phyloP scores from a whole-genome alignment of 2,113 vertebrate species.

The Holacanthus passer region DNA sequence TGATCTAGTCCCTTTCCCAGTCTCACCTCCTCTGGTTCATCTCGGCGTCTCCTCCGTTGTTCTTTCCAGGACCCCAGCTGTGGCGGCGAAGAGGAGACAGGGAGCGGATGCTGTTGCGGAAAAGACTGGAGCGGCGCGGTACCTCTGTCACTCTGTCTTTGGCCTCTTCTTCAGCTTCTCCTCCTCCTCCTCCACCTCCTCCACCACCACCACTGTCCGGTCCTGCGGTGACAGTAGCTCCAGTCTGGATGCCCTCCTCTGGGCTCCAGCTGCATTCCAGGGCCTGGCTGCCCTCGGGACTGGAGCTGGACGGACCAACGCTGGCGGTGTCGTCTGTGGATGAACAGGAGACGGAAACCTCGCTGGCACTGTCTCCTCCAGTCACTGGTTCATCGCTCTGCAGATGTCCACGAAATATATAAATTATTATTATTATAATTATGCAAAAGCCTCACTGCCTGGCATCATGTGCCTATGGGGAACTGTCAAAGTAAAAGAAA shows the following conservation, averaged over 20 bases:
- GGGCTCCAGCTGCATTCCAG: slow-evolving; percentile 75
- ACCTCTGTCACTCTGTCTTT: slow-evolving; percentile 93
- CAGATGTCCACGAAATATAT: background rate
- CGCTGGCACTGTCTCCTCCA: slow-evolving; percentile 85
- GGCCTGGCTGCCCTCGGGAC: slow-evolving; percentile 82
- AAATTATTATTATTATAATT: background rate
- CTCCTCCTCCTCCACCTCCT: slow-evolving; percentile 50
- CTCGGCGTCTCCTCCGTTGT: slow-evolving; percentile 87
- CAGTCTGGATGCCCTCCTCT: slow-evolving; percentile 58
- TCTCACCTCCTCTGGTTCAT: slow-evolving; percentile 96
- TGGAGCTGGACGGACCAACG: slow-evolving; percentile 89
- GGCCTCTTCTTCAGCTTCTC: slow-evolving; percentile 91
- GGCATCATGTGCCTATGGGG: background rate
- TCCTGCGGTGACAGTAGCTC: background rate
- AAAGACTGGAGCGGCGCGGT: slow-evolving; percentile 77
- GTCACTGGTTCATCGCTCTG: slow-evolving; percentile 79
- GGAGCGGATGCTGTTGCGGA: slow-evolving; percentile 86
- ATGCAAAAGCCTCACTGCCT: background rate
- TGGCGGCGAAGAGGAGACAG: slow-evolving; percentile 94
- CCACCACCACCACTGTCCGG: slow-evolving; percentile 43
- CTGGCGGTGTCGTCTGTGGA: slow-evolving; percentile 92
- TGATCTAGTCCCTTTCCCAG: background rate
- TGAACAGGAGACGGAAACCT: slow-evolving; percentile 88
- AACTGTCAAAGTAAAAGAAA: slow-evolving; percentile 5
- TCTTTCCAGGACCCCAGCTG: slow-evolving; percentile 97